Evolutionary conservation across 2,797 vertebrate genomes (phyloP), one percentile per base, ranked within the genome.

Genomic region (Diplodus sargus): DNA sequence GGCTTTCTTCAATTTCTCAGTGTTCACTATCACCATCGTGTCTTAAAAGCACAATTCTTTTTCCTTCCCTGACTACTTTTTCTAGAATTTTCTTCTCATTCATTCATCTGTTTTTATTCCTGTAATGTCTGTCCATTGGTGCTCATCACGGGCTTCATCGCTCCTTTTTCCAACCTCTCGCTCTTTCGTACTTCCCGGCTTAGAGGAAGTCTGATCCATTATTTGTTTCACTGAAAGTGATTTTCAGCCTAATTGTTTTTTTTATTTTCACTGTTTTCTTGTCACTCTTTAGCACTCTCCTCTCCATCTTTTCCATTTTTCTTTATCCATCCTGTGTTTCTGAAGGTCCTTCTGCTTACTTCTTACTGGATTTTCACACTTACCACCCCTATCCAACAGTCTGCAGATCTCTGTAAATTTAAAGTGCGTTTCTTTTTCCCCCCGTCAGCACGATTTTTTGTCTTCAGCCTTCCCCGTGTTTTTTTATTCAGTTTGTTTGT

Each of bases 401-500:
- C 48, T 30, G 15, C 11, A 25, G 17, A 58, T 69, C 51, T 68
- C 59, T 64, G n/a, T 62, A 45, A 48, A 68, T 77, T 76, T 76
- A 47, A 60, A 57, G n/a, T n/a, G n/a, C n/a, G n/a, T n/a, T n/a
- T n/a, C n/a, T n/a, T n/a, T n/a, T n/a, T n/a, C n/a, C 25, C 25
- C 6, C 30, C 69, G 64, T 63, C 65, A 70, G 56, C 70, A 42
- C 54, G 48, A 57, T 51, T 72, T 30, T 65, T 76, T 65, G 79
- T 84, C 74, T 56, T 65, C 61, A 28, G 53, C 54, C 57, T 48
- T 23, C 74, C 30, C 67, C 74, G 85, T 72, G 54, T 80, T 53
- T 69, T 83, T 76, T 81, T 61, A 66, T 58, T 63, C 52, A 43
- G 62, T 56, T 49, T 77, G 74, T 87, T 84, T 87, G 66, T 83